phyloP scores from a whole-genome alignment of 2,113 vertebrate genomes.

The Muntiacus reevesi region DNA sequence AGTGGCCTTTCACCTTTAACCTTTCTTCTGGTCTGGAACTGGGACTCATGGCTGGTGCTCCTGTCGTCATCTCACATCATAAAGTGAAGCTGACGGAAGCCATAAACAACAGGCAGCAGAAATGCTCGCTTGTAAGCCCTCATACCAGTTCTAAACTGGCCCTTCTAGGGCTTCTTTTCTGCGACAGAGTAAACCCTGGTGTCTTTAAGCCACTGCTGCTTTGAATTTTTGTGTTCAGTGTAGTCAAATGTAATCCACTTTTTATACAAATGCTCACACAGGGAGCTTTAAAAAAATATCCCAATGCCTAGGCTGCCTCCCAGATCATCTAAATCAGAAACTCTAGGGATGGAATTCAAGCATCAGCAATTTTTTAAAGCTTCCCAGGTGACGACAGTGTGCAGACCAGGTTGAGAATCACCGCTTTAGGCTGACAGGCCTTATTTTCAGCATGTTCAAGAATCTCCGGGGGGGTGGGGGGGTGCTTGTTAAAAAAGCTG shows the following conservation, averaged over 20 bases:
- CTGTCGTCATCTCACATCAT: background rate
- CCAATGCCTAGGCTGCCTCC: background rate
- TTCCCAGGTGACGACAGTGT: background rate
- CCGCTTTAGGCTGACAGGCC: background rate
- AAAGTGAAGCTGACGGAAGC: background rate
- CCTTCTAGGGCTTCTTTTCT: background rate
- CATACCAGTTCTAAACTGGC: background rate
- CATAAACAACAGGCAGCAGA: background rate
- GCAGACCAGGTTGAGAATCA: background rate
- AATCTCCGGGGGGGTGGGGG: background rate
- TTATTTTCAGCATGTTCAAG: background rate
- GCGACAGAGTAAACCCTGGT: background rate
- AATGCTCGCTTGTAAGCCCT: background rate
- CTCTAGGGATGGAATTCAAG: background rate
- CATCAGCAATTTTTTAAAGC: slow-evolving; percentile 2
- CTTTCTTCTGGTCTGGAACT: background rate
- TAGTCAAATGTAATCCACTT: slow-evolving; percentile 14
- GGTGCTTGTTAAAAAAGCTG: background rate
- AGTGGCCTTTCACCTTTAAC: background rate
- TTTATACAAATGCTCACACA: slow-evolving; percentile 11
- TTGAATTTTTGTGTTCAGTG: slow-evolving; percentile 5
- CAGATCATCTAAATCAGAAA: slow-evolving; percentile 15
- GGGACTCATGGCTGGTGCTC: background rate
- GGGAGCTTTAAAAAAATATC: slow-evolving; percentile 19
- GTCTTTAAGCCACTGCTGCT: background rate